Conservation (phyloP, 2,888 invertebrate species). For the Anorthoa munda region DNA sequence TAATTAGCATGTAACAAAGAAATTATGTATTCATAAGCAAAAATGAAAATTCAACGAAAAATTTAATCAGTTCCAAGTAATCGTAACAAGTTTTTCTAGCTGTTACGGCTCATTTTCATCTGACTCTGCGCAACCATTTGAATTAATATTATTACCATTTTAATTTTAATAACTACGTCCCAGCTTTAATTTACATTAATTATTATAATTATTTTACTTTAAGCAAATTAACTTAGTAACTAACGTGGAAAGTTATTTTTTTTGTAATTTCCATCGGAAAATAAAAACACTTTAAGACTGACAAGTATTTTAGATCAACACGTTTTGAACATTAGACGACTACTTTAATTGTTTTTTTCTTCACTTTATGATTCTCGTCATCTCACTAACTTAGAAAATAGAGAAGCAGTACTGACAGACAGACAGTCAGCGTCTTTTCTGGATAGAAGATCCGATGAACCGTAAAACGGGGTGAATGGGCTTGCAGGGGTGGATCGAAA, state of each 20-base stretch:
- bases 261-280: not conserved
- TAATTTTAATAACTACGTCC: not conserved
- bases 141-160: not conserved
- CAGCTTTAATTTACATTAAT: not conserved
- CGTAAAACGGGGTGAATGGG: no score
- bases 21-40: not conserved
- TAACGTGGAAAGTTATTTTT: no score
- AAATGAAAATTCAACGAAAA: slow-evolving; percentile 11
- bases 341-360: not conserved
- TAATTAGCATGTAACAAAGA: slow-evolving; percentile 3
- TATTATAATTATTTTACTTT: not conserved
- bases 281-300: no score
- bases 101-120: slow-evolving; percentile 15
- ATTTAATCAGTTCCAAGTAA: not conserved
- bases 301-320: not conserved
- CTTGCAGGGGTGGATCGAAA: no score
- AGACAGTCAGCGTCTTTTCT: not conserved
- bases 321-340: not conserved
- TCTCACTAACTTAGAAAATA: slow-evolving; percentile 1
- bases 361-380: not conserved
- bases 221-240: no score
- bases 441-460: not conserved
- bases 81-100: not conserved
- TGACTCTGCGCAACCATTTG: not conserved
- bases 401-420: not conserved